phyloP scores from a whole-genome alignment of 2,113 vertebrate species.

The Synodontis membranacea region DNA sequence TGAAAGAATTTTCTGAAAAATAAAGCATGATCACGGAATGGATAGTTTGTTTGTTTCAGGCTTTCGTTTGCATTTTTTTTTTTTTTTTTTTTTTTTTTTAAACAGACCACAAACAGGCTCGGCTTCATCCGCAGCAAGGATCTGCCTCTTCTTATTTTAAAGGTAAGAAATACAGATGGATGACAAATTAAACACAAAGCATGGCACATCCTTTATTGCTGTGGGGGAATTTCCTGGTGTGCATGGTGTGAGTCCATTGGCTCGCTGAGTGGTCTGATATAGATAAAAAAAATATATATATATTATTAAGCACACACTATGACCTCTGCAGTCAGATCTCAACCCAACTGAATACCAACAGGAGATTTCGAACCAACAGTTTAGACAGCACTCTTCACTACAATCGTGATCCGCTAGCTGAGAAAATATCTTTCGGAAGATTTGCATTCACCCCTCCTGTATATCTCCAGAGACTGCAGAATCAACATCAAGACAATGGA shows the following conservation, averaged over 20 bases:
- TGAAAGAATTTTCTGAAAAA: too few relatives aligned
- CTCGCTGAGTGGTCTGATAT: not conserved
- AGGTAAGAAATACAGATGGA: not conserved
- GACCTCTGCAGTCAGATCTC: not conserved
- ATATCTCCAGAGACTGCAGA: not conserved
- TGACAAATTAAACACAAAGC: not conserved
- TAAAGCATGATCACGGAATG: not conserved
- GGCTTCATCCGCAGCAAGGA: not conserved
- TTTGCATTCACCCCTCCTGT: not conserved
- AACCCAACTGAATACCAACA: not conserved
- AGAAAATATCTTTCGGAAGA: not conserved
- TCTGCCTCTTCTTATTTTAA: not conserved
- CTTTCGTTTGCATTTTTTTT: not conserved
- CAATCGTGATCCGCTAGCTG: not conserved
- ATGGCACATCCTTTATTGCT: not conserved
- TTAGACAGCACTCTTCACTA: not conserved
- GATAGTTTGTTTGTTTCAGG: not conserved
- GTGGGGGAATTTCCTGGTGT: not conserved
- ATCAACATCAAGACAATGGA: not conserved
- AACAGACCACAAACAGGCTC: not conserved
- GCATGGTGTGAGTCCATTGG: not conserved
- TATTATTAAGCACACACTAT: not conserved
- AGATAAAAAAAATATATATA: too few relatives aligned
- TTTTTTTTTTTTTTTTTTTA: too few relatives aligned
- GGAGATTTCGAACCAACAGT: not conserved